These are phyloP conservation scores for Sitta europaea DNA, from an alignment of 2,113 vertebrate species.

Conservation along the genomic window DNA sequence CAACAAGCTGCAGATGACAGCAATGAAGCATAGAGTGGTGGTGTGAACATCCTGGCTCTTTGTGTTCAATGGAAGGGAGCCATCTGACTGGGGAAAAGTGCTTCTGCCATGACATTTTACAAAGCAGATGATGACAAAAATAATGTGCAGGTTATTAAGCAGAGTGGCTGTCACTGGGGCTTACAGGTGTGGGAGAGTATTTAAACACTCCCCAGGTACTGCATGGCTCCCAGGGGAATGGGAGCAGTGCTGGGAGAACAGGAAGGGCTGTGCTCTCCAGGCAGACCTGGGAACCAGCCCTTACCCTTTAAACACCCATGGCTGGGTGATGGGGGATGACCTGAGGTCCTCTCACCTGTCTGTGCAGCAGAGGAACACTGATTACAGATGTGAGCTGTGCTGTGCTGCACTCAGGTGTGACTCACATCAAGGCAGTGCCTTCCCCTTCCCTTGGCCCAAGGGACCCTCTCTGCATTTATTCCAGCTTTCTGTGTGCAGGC, in stretches of 20 bases:
- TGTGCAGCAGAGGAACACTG: neutral
- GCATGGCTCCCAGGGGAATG: neutral
- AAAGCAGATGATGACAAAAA: neutral
- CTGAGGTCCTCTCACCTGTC: neutral
- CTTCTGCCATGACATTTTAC: neutral
- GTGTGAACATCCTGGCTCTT: neutral
- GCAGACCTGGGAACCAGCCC: neutral
- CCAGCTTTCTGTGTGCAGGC: neutral
- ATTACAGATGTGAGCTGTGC: neutral
- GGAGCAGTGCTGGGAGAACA: neutral
- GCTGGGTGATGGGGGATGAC: neutral
- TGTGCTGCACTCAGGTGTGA: neutral
- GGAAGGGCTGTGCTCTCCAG: neutral
- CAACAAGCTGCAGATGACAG: neutral
- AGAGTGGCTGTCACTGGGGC: neutral
- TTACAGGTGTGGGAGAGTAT: rapidly evolving
- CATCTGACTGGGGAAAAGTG: neutral
- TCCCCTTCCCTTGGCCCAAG: neutral
- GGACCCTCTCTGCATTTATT: neutral
- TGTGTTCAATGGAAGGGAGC: neutral
- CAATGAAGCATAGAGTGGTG: neutral
- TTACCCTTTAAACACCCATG: neutral
- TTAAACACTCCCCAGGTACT: neutral
- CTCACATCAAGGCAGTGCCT: neutral
- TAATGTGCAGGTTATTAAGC: neutral